These are phyloP conservation scores for Criorhina ranunculi DNA, from an alignment of 2,888 invertebrate genomes.

Conservation along the genomic window DNA sequence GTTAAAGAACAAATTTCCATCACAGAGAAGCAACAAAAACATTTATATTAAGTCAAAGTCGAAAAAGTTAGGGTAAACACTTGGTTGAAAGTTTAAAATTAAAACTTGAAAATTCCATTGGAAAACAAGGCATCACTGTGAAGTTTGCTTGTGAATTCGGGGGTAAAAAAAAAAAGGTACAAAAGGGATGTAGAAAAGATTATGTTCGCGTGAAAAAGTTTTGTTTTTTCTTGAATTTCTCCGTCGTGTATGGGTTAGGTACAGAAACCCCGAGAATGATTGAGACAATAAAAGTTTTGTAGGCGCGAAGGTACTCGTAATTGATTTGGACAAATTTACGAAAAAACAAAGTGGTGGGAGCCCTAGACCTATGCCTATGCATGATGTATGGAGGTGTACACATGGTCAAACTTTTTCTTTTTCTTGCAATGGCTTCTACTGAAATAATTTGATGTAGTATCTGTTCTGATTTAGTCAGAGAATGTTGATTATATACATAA, in stretches of 20 bases:
- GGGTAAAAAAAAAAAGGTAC: not conserved
- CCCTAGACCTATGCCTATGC: too few relatives aligned
- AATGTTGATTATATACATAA: not conserved
- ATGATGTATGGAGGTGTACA: too few relatives aligned
- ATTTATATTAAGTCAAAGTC: not conserved
- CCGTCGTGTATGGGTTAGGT: too few relatives aligned
- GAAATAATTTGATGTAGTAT: not conserved
- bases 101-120: conserved; percentile 4
- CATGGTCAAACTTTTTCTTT: conserved; percentile 2
- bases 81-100: conserved; percentile 18
- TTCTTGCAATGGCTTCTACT: not conserved
- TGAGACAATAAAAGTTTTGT: conserved; percentile 4
- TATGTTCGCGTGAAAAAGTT: conserved; percentile 10
- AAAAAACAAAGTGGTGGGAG: not conserved
- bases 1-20: not conserved
- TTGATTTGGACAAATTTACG: conserved; percentile 16
- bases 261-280: conserved; percentile 1
- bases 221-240: not conserved
- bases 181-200: not conserved
- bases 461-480: not conserved
- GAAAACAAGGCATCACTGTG: conserved; percentile 5
- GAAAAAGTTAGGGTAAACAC: conserved; percentile 16
- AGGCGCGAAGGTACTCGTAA: conserved; percentile 4
- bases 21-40: not conserved
- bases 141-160: conserved; percentile 9